Base-by-base conservation (phyloP, 2,797 vertebrate genomes). In the Muscicapa comitata region DNA sequence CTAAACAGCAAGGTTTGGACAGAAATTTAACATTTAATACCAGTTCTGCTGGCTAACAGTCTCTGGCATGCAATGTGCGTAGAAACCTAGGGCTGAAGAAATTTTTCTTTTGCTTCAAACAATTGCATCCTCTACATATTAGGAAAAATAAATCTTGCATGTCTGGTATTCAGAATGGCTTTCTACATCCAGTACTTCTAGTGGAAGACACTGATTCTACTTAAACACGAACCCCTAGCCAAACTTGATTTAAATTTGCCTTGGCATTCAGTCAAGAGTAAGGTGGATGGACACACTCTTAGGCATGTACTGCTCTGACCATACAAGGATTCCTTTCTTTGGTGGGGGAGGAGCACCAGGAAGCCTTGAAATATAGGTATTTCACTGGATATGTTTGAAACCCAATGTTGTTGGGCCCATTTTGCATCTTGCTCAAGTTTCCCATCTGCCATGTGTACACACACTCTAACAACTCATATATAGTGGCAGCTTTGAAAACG, bases 1-100 rank as follows among this genome's bases (percentile, higher is more conserved):
- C 38, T 79, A 85, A 95, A 77, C 42, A 72, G 72, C 65, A 93
- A 61, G 38, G 16, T 94, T 86, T 89, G 78, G 57, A 86, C 26
- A 45, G 48, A 93, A 91, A 42, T 47, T 83, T 51, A 74, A n/a
- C 5, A 0, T 68, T 94, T 77, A 82, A 71, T 94, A 94, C 50
- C 74, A 91, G 45, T 21, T 55, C 37, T 58, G 35, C 45, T 88
- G 59, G 23, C 51, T 90, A 59, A 79, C 26, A 76, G 17, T 66
- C 67, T 58, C 71, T 85, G 71, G 51, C 40, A 65, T 47, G 58
- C 0, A 9, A 38, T 35, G 8, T 63, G 59, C 55, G 61, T 93
- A 48, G 57, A 66, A 76, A 91, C 33, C 29, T 63, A 79, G 28
- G 7, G 28, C 45, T 76, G 37, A 86, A 63, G 43, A 90, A 50